Evolutionary conservation across 2,888 invertebrate genomes (phyloP).

Genomic region (Sphaerophoria rueppellii): DNA sequence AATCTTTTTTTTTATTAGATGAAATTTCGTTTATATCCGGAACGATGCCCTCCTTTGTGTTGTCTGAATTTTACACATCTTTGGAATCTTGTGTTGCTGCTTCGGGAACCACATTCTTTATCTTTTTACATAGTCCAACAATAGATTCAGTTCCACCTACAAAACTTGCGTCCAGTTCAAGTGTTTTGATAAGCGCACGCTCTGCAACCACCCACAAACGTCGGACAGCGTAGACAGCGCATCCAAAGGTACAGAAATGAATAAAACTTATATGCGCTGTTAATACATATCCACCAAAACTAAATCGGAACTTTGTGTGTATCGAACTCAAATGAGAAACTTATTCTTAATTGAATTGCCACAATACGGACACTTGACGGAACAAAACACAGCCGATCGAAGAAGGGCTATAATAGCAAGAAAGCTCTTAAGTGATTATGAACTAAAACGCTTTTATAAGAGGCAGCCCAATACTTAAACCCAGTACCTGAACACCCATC

Average conservation of each 20-base stretch:
- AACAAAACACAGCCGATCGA: slow-evolving; percentile 5
- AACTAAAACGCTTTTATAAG: neutral
- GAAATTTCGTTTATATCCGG: too few species aligned
- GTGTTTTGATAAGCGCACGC: too few species aligned
- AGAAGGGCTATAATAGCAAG: neutral
- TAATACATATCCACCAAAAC: slow-evolving; percentile 2
- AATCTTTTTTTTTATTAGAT: too few species aligned
- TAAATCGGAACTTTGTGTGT: neutral
- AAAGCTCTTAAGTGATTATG: neutral
- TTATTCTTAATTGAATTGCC: neutral
- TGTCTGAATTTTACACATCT: too few species aligned
- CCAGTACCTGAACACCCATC: neutral
- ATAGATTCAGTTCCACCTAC: too few species aligned
- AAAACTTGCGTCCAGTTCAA: too few species aligned
- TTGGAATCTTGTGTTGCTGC: too few species aligned
- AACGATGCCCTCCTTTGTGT: too few species aligned
- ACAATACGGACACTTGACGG: neutral
- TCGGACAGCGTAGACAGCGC: slow-evolving; percentile 4
- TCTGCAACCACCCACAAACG: slow-evolving; percentile 17
- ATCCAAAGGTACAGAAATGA: slow-evolving; percentile 4
- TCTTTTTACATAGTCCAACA: too few species aligned
- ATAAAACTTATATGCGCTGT: slow-evolving; percentile 1
- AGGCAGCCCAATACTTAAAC: neutral
- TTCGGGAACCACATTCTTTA: too few species aligned
- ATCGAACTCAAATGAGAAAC: neutral